Conservation (phyloP, 2,113 vertebrate species). For the Nipponia nippon region DNA sequence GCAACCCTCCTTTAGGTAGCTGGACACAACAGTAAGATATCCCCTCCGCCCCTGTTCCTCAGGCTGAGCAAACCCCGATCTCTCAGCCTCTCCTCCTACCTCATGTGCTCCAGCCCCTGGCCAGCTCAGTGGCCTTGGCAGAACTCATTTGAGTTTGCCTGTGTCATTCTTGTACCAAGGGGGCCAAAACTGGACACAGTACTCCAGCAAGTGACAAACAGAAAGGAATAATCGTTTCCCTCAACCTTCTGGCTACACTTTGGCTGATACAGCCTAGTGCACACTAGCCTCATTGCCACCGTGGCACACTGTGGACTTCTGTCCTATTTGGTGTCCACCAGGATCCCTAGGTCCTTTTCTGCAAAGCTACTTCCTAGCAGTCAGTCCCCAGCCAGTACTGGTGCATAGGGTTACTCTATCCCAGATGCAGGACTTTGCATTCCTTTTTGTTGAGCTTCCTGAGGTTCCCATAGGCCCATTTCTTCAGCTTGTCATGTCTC, state of each 20-base stretch:
- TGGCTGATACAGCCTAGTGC: not conserved
- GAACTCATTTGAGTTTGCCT: not conserved
- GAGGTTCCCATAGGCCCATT: not conserved
- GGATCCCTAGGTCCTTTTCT: not conserved
- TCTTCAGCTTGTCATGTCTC: not conserved
- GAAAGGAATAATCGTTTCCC: not conserved
- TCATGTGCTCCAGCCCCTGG: not conserved
- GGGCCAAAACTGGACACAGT: not conserved
- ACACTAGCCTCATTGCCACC: not conserved
- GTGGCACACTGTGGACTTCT: not conserved
- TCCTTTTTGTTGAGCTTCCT: not conserved
- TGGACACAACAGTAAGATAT: not conserved
- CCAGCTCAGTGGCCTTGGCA: not conserved
- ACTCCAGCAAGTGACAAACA: not conserved
- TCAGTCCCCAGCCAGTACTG: not conserved
- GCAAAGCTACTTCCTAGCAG: not conserved
- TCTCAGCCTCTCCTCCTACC: not conserved
- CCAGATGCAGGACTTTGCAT: not conserved
- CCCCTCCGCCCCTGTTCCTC: not conserved
- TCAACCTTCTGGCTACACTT: not conserved
- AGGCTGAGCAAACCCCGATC: not conserved
- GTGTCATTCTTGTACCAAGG: not conserved
- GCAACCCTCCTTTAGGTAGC: not conserved
- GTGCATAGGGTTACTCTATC: not conserved
- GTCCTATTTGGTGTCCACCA: not conserved